phyloP scores from a whole-genome alignment of 2,888 invertebrate genomes.

The Macaria notata region DNA sequence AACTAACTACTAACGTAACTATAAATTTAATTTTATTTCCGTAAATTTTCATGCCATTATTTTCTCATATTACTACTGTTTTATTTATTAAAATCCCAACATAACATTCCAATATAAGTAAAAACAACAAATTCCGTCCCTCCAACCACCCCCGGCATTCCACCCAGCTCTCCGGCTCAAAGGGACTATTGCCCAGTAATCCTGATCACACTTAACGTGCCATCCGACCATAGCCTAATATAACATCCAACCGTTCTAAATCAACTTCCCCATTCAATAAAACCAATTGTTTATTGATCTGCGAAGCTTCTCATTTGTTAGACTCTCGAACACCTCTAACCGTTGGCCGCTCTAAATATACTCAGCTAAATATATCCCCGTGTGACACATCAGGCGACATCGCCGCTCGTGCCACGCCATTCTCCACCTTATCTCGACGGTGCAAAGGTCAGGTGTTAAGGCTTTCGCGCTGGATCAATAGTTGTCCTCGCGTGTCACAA shows the following conservation, averaged over 20 bases:
- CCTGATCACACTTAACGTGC: constrained; percentile 2
- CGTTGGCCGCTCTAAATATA: constrained; percentile 58
- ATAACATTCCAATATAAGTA: too few relatives aligned
- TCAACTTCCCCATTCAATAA: constrained; percentile 18
- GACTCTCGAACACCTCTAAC: constrained; percentile 30
- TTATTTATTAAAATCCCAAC: too few relatives aligned
- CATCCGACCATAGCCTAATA: constrained; percentile 1
- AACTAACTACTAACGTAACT: too few relatives aligned
- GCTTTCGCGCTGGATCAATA: constrained; percentile 14
- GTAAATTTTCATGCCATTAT: too few relatives aligned
- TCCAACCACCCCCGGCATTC: too few relatives aligned
- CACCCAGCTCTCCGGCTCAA: too few relatives aligned
- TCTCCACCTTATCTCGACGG: constrained; percentile 41
- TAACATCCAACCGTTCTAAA: neutral
- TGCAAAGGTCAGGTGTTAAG: constrained; percentile 24
- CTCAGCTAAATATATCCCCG: constrained; percentile 64
- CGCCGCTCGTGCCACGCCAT: constrained; percentile 44
- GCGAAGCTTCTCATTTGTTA: constrained; percentile 32
- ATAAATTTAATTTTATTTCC: too few relatives aligned
- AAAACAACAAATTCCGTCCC: too few relatives aligned
- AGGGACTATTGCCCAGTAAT: too few relatives aligned
- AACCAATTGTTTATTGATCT: constrained; percentile 34
- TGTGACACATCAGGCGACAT: constrained; percentile 73
- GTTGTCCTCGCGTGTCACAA: constrained; percentile 12
- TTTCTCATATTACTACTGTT: too few relatives aligned